Conservation (phyloP, 1,140 invertebrate genomes). For the Gerris buenoi region DNA sequence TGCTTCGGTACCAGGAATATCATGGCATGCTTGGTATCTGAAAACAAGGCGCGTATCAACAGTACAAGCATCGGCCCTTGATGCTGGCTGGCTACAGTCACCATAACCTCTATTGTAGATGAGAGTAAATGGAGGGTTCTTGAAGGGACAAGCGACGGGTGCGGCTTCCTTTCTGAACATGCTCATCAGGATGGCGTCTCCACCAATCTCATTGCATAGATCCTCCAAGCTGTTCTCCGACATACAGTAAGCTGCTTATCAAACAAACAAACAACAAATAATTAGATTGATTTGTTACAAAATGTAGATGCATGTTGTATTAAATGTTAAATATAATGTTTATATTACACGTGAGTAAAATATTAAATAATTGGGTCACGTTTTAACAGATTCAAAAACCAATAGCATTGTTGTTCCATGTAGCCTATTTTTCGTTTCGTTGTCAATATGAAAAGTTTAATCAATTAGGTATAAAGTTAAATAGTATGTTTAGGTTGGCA, state of each 20-base stretch:
- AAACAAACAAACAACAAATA: not conserved
- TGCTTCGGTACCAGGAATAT: constrained; percentile 56
- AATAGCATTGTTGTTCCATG: too few relatives aligned
- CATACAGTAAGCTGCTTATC: constrained; percentile 20
- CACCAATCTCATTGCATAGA: constrained; percentile 68
- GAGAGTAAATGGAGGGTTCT: constrained; percentile 49
- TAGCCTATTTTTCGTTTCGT: too few relatives aligned
- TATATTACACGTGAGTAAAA: too few relatives aligned
- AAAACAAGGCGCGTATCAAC: constrained; percentile 64
- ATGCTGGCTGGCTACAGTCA: constrained; percentile 53
- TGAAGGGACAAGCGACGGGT: constrained; percentile 64
- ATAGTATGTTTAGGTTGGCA: too few relatives aligned
- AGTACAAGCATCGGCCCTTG: constrained; percentile 64
- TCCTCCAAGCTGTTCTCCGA: constrained; percentile 41
- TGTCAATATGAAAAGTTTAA: too few relatives aligned
- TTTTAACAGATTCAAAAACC: too few relatives aligned
- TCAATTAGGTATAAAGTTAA: too few relatives aligned
- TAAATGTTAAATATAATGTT: too few relatives aligned
- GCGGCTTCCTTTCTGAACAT: constrained; percentile 71
- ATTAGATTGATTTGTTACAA: too few relatives aligned
- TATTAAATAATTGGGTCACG: too few relatives aligned
- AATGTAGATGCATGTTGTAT: too few relatives aligned
- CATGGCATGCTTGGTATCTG: constrained; percentile 81
- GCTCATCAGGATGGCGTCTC: constrained; percentile 70
- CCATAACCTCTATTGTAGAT: constrained; percentile 64